Percentiles rank a stretch among this genome's conserved stretches.
Evolutionary conservation across 1,140 invertebrate genomes (phyloP).

Genomic region (Lineus longissimus): DNA sequence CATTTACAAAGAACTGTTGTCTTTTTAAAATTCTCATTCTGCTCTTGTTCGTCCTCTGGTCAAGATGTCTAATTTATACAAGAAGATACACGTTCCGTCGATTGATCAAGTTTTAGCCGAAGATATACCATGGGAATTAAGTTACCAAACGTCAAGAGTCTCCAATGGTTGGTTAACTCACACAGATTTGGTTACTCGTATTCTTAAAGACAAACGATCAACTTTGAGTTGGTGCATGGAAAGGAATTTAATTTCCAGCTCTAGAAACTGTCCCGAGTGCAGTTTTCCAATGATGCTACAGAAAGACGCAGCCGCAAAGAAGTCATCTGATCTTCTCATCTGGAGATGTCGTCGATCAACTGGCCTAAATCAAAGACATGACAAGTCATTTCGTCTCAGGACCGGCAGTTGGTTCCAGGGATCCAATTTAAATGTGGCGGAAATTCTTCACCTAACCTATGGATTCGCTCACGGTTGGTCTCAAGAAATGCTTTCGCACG

Average conservation of each 20-base stretch:
- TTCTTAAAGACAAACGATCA: background rate
- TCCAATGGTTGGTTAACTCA: background rate
- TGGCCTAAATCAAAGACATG: background rate
- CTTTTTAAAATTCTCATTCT: no score
- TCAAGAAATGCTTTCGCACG: background rate
- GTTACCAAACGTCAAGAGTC: no score
- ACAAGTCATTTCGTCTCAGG: background rate
- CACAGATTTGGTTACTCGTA: background rate
- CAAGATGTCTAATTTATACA: no score
- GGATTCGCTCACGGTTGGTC: background rate
- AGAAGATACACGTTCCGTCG: no score
- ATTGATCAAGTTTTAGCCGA: no score
- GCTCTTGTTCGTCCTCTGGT: no score
- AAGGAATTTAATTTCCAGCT: background rate
- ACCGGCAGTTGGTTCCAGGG: slow-evolving; percentile 10
- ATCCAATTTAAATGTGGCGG: slow-evolving; percentile 4
- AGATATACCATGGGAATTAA: no score
- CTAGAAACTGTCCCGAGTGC: background rate
- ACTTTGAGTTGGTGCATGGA: slow-evolving; percentile 4
- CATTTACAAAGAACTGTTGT: no score
- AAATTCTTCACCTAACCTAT: slow-evolving; percentile 8
- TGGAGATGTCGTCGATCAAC: background rate
- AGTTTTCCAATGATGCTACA: background rate
- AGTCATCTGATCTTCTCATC: background rate
- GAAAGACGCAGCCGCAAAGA: background rate